Evolutionary conservation across 2,113 vertebrate genomes (phyloP).

Genomic region (Rhadina sibilatrix): DNA sequence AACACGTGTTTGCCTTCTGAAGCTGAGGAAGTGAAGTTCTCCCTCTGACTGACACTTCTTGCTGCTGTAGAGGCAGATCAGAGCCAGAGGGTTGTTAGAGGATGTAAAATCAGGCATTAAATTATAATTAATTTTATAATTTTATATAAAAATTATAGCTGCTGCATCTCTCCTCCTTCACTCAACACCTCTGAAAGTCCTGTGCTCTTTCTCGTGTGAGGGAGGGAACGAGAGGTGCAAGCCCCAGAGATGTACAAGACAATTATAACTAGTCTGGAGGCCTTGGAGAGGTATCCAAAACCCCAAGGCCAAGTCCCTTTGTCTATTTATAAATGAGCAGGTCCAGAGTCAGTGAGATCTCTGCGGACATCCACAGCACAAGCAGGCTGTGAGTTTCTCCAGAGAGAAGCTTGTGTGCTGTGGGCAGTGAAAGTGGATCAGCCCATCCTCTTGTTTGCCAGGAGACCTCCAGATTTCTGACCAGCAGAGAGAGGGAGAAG

Average conservation of each 20-base stretch:
- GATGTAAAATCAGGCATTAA: not conserved
- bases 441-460: not conserved
- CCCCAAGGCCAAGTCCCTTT: not conserved
- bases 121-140: too few species aligned
- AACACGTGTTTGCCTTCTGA: not conserved
- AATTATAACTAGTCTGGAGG: not conserved
- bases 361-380: not conserved
- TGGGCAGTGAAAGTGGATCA: not conserved
- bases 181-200: not conserved
- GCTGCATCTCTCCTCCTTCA: not conserved
- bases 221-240: not conserved
- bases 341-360: not conserved
- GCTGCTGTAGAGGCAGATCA: not conserved
- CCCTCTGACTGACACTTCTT: not conserved
- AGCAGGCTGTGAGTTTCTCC: not conserved
- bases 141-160: too few species aligned
- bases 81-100: not conserved
- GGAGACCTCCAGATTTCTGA: not conserved
- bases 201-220: not conserved
- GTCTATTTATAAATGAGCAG: not conserved
- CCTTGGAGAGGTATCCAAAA: not conserved
- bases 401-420: rapidly evolving
- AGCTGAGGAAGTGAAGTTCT: not conserved
- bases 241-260: not conserved
- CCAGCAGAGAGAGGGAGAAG: not conserved